Conservation (phyloP, 2,888 invertebrate genomes). For the Eurytoma californica region DNA sequence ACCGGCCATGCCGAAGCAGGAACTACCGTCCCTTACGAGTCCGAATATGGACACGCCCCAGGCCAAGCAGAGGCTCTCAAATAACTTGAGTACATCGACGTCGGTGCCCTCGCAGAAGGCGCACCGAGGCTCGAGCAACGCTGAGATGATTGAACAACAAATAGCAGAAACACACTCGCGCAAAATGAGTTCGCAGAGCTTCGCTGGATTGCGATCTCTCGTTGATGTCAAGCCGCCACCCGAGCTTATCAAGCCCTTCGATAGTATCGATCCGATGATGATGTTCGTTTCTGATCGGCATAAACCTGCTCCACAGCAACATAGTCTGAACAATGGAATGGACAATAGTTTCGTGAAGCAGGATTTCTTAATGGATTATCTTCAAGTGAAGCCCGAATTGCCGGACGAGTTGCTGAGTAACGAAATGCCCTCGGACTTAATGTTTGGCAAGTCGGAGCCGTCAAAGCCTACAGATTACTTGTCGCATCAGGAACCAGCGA, state of each 20-base stretch:
- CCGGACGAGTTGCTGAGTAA: conserved; percentile 47
- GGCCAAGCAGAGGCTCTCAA: conserved; percentile 32
- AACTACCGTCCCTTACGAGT: conserved; percentile 60
- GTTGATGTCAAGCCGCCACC: conserved; percentile 64
- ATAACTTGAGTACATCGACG: conserved; percentile 29
- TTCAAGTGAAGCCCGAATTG: conserved; percentile 35
- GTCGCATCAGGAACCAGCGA: conserved; percentile 26
- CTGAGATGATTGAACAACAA: conserved; percentile 53
- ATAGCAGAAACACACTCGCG: conserved; percentile 31
- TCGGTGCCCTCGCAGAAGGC: conserved; percentile 62
- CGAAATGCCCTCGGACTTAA: conserved; percentile 36
- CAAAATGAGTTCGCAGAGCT: not conserved
- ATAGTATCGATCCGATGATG: conserved; percentile 68
- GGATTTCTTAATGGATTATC: conserved; percentile 56
- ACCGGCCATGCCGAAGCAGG: conserved; percentile 70
- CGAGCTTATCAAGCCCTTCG: conserved; percentile 66
- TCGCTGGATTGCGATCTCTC: conserved; percentile 61
- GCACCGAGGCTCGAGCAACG: conserved; percentile 60
- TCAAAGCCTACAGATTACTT: conserved; percentile 27
- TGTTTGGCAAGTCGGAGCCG: conserved; percentile 36
- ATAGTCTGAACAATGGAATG: conserved; percentile 67
- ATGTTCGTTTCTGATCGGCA: conserved; percentile 61
- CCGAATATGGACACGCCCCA: conserved; percentile 50
- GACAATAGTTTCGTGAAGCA: conserved; percentile 53
- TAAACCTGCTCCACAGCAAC: conserved; percentile 48